Evolutionary conservation across 2,888 invertebrate species (phyloP).

Genomic region (Meta bourneti): DNA sequence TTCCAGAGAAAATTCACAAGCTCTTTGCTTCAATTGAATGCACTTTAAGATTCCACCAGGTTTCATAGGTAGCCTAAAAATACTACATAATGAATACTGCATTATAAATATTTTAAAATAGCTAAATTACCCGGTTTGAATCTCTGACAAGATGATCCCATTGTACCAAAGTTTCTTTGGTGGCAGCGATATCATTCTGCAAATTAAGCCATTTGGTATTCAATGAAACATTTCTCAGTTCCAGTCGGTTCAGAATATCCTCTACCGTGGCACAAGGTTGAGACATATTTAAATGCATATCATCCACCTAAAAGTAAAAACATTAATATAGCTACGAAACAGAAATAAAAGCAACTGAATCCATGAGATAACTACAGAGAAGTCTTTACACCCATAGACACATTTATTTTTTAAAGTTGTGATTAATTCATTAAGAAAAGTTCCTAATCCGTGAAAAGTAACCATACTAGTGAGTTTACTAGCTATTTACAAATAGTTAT

Average conservation of each 20-base stretch:
- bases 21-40: too few relatives aligned
- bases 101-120: neutral
- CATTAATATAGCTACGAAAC: neutral
- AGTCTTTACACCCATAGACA: too few relatives aligned
- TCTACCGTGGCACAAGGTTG: slow-evolving; percentile 86
- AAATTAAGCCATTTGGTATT: slow-evolving; percentile 87
- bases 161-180: slow-evolving; percentile 82
- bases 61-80: too few relatives aligned
- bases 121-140: slow-evolving; percentile 84
- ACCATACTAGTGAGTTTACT: neutral
- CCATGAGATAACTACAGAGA: too few relatives aligned
- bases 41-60: too few relatives aligned
- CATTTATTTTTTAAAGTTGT: too few relatives aligned
- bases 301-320: slow-evolving; percentile 83
- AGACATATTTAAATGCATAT: slow-evolving; percentile 86
- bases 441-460: neutral
- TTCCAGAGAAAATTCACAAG: too few relatives aligned
- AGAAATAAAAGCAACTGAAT: neutral
- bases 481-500: too few relatives aligned
- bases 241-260: slow-evolving; percentile 86
- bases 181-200: slow-evolving; percentile 85
- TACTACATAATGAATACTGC: neutral
- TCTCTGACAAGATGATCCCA: slow-evolving; percentile 84
- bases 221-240: slow-evolving; percentile 82
- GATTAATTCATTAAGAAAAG: neutral